Evolutionary conservation across 2,113 vertebrate genomes (phyloP).

Genomic region (Corynorhinus townsendii): DNA sequence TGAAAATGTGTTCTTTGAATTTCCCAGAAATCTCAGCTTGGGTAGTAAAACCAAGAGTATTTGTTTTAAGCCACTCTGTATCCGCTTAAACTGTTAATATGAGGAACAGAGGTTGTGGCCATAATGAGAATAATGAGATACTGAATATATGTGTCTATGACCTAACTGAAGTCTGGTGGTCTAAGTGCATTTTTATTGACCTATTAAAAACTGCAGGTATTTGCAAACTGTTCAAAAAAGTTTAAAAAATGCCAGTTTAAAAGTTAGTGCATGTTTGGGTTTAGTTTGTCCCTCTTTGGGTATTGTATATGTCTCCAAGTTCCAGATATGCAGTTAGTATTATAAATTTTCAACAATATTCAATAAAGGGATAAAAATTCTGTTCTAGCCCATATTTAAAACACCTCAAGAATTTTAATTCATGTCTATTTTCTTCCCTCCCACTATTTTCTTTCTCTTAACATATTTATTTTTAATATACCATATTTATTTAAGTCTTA

Average conservation of each 20-base stretch:
- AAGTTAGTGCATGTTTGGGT: neutral
- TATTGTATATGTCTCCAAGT: neutral
- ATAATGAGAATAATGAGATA: neutral
- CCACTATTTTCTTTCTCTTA: neutral
- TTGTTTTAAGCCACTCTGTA: neutral
- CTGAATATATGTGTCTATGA: neutral
- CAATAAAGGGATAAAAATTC: neutral
- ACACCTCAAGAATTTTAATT: neutral
- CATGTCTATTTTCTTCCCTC: neutral
- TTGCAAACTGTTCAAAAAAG: constrained; percentile 17
- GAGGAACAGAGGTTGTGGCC: neutral
- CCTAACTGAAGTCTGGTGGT: constrained; percentile 11
- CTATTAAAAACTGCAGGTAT: constrained; percentile 2
- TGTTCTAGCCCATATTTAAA: neutral
- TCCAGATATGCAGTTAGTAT: neutral
- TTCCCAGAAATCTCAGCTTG: constrained; percentile 10
- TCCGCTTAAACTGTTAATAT: neutral
- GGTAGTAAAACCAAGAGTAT: constrained; percentile 1
- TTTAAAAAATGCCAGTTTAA: neutral
- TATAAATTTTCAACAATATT: constrained; percentile 4
- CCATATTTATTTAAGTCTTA: neutral
- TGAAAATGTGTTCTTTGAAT: constrained; percentile 5
- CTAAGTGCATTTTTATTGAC: constrained; percentile 32
- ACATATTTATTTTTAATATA: neutral
- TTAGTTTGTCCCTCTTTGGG: neutral